Evolutionary conservation across 2,888 invertebrate genomes (phyloP).

Genomic region (Halictus ligatus): DNA sequence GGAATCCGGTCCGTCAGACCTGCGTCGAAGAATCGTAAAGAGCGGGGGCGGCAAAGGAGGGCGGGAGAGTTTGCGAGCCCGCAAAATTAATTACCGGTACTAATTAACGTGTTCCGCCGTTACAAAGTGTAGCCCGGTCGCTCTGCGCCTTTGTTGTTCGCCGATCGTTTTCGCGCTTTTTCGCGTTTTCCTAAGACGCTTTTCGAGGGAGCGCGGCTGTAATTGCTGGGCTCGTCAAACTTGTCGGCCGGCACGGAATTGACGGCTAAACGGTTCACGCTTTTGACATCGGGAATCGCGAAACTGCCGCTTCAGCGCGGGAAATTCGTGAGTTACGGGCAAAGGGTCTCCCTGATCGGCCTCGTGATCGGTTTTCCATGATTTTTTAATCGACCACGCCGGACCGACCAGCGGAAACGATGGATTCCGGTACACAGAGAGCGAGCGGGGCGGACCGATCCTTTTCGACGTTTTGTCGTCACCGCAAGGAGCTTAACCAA

Average conservation of each 20-base stretch:
- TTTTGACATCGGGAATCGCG: not conserved
- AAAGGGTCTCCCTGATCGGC: not conserved
- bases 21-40: not conserved
- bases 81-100: conserved; percentile 66
- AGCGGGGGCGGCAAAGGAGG: not conserved
- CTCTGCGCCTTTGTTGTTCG: conserved; percentile 47
- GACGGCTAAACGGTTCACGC: not conserved
- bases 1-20: not conserved
- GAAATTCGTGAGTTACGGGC: not conserved
- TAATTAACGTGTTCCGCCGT: conserved; percentile 60
- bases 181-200: conserved; percentile 30
- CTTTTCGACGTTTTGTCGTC: conserved; percentile 69
- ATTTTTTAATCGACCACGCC: conserved; percentile 24
- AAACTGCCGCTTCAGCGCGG: not conserved
- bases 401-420: not conserved
- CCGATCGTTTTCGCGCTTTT: conserved; percentile 49
- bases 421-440: conserved; percentile 31
- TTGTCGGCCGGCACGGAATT: not conserved
- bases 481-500: conserved; percentile 70
- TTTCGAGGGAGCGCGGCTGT: not conserved
- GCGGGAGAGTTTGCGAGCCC: conserved; percentile 13
- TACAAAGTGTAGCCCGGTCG: conserved; percentile 50
- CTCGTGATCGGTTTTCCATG: not conserved
- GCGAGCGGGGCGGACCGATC: conserved; percentile 29
- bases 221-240: conserved; percentile 18